A percentile compares a stretch with the other conserved stretches of the same genome.
Evolutionary conservation across 2,113 vertebrate species (phyloP).

Genomic region (Probosciger aterrimus): DNA sequence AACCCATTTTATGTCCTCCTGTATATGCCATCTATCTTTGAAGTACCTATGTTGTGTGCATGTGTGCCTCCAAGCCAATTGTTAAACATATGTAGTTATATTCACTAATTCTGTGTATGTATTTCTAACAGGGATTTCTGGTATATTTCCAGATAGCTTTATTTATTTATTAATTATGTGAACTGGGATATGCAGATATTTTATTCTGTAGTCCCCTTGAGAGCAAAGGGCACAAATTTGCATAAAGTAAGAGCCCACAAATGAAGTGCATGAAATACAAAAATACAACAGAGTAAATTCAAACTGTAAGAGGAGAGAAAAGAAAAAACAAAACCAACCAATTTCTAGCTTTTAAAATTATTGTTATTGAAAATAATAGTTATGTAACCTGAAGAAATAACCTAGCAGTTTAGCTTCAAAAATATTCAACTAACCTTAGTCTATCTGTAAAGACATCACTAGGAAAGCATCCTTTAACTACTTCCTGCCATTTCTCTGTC

Average conservation of each 20-base stretch:
- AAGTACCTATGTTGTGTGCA: neutral
- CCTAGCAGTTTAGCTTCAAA: neutral
- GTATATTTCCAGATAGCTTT: slow-evolving; percentile 35
- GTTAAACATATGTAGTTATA: neutral
- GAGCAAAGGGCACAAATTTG: neutral
- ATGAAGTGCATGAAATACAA: neutral
- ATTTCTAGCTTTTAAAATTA: neutral
- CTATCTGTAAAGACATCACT: neutral
- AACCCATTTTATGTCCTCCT: neutral
- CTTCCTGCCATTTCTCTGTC: neutral
- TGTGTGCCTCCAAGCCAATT: neutral
- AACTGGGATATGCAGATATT: neutral
- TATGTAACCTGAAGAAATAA: neutral
- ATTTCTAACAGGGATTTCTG: neutral
- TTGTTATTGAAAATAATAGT: slow-evolving; percentile 2
- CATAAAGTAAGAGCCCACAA: slow-evolving; percentile 4
- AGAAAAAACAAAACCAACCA: neutral
- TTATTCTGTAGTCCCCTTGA: neutral
- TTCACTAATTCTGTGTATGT: neutral
- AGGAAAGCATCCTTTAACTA: neutral
- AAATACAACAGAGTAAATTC: neutral
- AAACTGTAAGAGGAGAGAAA: neutral
- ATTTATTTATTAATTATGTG: slow-evolving; percentile 34
- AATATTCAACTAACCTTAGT: neutral
- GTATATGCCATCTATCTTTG: neutral